A percentile compares a stretch with the other conserved stretches of the same genome.
phyloP scores from a whole-genome alignment of 2,113 vertebrate genomes.

The Felis catus region DNA sequence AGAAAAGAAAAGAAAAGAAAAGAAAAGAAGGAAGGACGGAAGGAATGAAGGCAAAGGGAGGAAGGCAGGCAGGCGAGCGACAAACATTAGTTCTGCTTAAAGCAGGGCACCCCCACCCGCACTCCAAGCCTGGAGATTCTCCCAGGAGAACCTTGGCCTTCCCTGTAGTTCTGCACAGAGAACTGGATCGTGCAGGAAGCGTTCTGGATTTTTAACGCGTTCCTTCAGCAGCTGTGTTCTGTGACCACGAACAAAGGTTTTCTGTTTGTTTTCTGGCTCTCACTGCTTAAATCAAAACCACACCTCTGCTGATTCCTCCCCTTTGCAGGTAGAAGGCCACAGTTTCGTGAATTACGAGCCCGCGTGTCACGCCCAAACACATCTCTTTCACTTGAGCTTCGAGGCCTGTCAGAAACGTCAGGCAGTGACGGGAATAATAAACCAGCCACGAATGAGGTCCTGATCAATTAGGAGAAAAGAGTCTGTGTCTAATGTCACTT shows the following conservation, averaged over 20 bases:
- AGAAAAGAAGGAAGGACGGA: not conserved
- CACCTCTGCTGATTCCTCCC: not conserved
- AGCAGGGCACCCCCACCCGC: not conserved
- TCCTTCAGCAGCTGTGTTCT: not conserved
- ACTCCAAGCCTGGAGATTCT: not conserved
- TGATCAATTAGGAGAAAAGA: not conserved
- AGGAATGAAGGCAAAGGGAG: not conserved
- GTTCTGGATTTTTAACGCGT: not conserved
- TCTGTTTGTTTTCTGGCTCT: not conserved
- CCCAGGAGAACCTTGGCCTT: not conserved
- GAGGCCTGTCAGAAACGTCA: not conserved
- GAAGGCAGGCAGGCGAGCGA: fast-evolving
- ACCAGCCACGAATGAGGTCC: not conserved
- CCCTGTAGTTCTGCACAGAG: not conserved
- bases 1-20: no score
- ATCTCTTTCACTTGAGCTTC: not conserved
- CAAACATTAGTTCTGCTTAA: not conserved
- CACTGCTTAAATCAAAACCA: not conserved
- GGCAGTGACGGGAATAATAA: not conserved
- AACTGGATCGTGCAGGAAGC: not conserved
- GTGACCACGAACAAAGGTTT: not conserved
- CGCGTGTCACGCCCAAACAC: not conserved
- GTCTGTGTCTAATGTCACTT: not conserved
- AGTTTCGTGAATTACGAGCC: not conserved
- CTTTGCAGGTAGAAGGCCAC: not conserved